Conservation (phyloP, 1,140 invertebrate species). For the Drosophila dunni region DNA sequence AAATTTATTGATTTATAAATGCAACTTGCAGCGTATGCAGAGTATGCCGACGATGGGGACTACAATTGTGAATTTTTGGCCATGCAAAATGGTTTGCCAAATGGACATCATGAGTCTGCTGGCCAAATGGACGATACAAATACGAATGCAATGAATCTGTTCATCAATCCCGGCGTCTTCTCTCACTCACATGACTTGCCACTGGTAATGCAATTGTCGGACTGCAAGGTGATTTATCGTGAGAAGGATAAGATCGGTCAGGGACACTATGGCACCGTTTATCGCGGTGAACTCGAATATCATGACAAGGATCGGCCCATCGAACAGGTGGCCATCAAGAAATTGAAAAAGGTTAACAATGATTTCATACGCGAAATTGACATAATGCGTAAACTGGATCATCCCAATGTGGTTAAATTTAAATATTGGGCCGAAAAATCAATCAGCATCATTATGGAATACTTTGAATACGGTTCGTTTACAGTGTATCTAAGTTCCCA, state of each 20-base stretch:
- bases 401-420: slow-evolving; percentile 95
- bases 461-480: slow-evolving; percentile 91
- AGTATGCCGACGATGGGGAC: slow-evolving; percentile 18
- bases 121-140: background rate
- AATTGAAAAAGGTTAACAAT: slow-evolving; percentile 86
- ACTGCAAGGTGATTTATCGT: slow-evolving; percentile 71
- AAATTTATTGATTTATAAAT: background rate
- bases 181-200: slow-evolving; percentile 44
- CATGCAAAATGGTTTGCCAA: slow-evolving; percentile 9
- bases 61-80: slow-evolving; percentile 1
- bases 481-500: slow-evolving; percentile 91
- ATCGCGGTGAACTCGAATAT: slow-evolving; percentile 60
- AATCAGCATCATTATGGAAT: slow-evolving; percentile 94
- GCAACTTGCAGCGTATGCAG: no score
- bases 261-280: slow-evolving; percentile 77
- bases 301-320: slow-evolving; percentile 55
- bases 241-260: slow-evolving; percentile 64
- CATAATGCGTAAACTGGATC: slow-evolving; percentile 92
- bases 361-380: slow-evolving; percentile 90
- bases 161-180: slow-evolving; percentile 39
- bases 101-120: slow-evolving; percentile 2
- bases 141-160: slow-evolving; percentile 1
- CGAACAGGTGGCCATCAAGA: slow-evolving; percentile 90
- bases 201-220: slow-evolving; percentile 53
- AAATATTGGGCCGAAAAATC: slow-evolving; percentile 91